A percentile compares a stretch with the other conserved stretches of the same genome.
Conservation (phyloP, 2,113 vertebrate genomes). For the Penelope pileata region DNA sequence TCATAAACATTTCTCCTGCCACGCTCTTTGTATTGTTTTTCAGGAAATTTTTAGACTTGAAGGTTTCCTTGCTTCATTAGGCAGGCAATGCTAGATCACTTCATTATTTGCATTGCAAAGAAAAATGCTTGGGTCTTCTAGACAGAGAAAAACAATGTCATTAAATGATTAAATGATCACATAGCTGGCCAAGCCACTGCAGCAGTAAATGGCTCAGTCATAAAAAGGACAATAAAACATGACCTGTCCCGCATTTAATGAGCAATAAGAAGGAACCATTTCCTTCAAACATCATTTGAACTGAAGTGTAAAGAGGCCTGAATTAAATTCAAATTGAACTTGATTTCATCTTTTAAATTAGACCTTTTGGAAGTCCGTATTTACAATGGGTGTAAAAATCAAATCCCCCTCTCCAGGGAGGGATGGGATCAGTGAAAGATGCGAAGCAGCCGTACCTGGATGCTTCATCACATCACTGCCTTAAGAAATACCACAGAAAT, state of each 20-base stretch:
- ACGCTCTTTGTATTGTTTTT: background rate
- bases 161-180: conserved; percentile 48
- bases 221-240: conserved; percentile 64
- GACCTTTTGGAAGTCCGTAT: conserved; percentile 11
- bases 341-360: conserved; percentile 54
- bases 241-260: conserved; percentile 49
- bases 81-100: conserved; percentile 16
- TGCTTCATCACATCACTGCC: background rate
- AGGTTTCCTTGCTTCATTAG: conserved; percentile 13
- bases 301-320: conserved; percentile 24
- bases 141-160: conserved; percentile 34
- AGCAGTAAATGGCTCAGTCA: conserved; percentile 31
- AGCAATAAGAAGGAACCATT: conserved; percentile 54
- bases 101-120: conserved; percentile 19
- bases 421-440: background rate
- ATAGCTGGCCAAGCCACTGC: background rate
- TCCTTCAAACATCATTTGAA: conserved; percentile 40
- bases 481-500: conserved; percentile 38
- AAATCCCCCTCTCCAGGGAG: background rate
- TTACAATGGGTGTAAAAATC: conserved; percentile 17
- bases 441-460: background rate
- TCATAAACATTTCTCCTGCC: background rate
- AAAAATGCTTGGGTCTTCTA: conserved; percentile 17
- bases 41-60: background rate
- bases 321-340: conserved; percentile 54